Conservation (phyloP, 2,797 vertebrate species). For the Oophaga sylvatica region DNA sequence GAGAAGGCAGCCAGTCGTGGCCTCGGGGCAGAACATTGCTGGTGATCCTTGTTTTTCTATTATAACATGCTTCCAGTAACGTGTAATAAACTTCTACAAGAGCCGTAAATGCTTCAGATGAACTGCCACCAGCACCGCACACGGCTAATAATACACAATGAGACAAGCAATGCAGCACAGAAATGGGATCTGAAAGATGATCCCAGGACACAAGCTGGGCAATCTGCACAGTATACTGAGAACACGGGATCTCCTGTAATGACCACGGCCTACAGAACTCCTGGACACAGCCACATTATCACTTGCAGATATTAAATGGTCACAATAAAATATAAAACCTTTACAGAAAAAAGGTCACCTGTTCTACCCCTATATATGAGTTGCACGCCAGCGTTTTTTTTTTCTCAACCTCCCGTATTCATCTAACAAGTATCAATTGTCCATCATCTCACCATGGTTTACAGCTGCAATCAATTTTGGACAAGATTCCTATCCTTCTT, state of each 20-base stretch:
- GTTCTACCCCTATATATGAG: neutral
- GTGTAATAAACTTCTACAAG: conserved; percentile 58
- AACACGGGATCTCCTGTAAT: neutral
- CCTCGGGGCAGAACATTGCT: conserved; percentile 33
- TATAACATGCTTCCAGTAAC: conserved; percentile 27
- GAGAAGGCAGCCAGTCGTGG: conserved; percentile 28
- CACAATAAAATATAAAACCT: too few relatives aligned
- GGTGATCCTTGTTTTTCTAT: conserved; percentile 46
- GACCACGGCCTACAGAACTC: too few relatives aligned
- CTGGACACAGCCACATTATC: neutral
- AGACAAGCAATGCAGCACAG: neutral
- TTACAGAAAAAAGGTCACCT: neutral
- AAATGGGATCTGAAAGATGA: neutral
- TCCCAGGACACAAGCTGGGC: neutral
- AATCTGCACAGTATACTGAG: neutral
- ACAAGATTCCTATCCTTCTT: too few relatives aligned
- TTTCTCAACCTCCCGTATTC: neutral
- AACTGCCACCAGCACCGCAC: conserved; percentile 27
- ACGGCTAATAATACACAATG: conserved; percentile 13
- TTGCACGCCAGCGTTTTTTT: too few relatives aligned
- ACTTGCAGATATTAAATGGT: neutral
- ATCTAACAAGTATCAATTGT: neutral
- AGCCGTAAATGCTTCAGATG: conserved; percentile 46
- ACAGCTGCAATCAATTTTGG: neutral
- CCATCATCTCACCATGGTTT: neutral